Evolutionary conservation across 2,888 invertebrate species (phyloP), one percentile per base, ranked within the genome.

Genomic region (Esperia sulphurella): DNA sequence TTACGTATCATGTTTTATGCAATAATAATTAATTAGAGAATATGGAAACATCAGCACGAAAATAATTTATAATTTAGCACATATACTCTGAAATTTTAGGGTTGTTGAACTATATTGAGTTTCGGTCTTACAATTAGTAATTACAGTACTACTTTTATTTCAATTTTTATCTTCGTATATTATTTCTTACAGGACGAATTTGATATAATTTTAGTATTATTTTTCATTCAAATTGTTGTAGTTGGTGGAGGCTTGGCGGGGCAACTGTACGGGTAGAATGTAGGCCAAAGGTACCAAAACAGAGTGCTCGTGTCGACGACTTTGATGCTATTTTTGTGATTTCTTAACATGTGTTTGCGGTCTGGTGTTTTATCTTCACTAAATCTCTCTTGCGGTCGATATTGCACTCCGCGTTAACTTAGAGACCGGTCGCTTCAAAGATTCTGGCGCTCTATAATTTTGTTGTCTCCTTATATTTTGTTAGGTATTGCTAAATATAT

Each of bases 241-340:
- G 69, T 66, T 58, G 57, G 53, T 56, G 54, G 58, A 61, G 71
- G 69, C 59, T 65, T 42, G 54, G 8, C 55, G 55, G 60, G 67
- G 68, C 67, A 69, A 71, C 70, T 61, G 67, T 61, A 66, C 75
- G 59, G 51, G 58, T 68, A 33, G 63, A 73, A 85, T 79, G 70
- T 85, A 80, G 83, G 85, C 65, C 82, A 81, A 68, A 78, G 73
- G 74, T 74, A 77, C 69, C 76, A 67, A 71, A 63, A 65, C 61
- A 59, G 56, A 67, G 21, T 61, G 66, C 65, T 71, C 69, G 67
- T 67, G 72, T 71, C 21, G 21, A 66, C 69, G 70, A 66, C 75
- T 77, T 79, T 76, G 79, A 79, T 78, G 79, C 78, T 85, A 87
- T 84, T 84, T 83, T 78, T 71, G 79, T 79, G 74, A 79, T 70